Evolutionary conservation across 2,113 vertebrate genomes (phyloP), one percentile per base, ranked within the genome.

Genomic region (Enhydra lutris): DNA sequence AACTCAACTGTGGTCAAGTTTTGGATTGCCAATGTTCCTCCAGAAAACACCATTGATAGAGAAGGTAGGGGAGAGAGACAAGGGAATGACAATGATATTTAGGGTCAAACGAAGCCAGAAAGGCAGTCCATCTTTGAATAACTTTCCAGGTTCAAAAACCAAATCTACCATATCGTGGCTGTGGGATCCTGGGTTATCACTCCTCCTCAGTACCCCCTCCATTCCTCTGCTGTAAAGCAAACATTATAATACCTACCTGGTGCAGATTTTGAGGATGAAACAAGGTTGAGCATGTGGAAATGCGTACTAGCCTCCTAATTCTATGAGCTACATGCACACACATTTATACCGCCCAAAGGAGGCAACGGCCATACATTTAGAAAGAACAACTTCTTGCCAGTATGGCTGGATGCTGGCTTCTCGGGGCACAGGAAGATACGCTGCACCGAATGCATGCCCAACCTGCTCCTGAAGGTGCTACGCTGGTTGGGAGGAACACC

Each of bases 181-280:
- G 6, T 42, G 71, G 34, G 63, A 65, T 71, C 52, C 71, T 55
- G n/a, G 23, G 73, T 17, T 21, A 61, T 42, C 4, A 5, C 7
- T 31, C 47, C 50, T 26, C 11, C n/a, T 31, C n/a, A 1, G 74
- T 36, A 6, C 17, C 73, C 79, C 91, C n/a, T 12, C 4, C 11
- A 14, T 6, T 71, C 71, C 71, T 92, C 20, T 57, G 52, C 91
- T 95, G 78, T 7, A 94, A 94, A 95, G 59, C 89, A 91, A 94
- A 42, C 17, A 29, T 24, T 5, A 4, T 15, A 7, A 57, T 59
- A 98, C 97, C 97, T 93, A 98, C 98, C 97, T 98, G 97, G 57
- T 69, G 78, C 45, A 47, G 86, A 55, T 4, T 76, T 47, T n/a
- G 55, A 36, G 57, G 21, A 59, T 21, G n/a, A 47, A 42, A 45